Base-by-base conservation (phyloP, 2,113 vertebrate genomes). In the Cryptotis parvus region DNA sequence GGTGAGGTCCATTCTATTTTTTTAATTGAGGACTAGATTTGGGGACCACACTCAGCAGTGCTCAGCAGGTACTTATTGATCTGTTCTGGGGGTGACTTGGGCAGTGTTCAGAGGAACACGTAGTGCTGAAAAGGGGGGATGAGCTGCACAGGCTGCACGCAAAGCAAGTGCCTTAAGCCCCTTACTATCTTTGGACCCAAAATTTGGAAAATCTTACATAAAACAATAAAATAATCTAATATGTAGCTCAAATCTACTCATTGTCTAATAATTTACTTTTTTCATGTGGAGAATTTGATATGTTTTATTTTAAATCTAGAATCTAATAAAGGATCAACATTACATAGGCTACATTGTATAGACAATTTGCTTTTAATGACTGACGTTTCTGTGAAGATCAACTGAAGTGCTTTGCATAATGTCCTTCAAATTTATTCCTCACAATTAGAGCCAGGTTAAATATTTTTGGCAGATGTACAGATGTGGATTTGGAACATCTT, bases 281-380 rank as follows among this genome's bases (percentile, higher is more conserved):
- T 81, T 27, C 35, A 9, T 52, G 29, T 78, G 9, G 26, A 75
- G 5, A 16, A 69, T 43, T 82, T 41, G 29, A 61, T 63, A 37
- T 4, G 45, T 66, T 91, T 92, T 55, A 49, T 87, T 88, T 85
- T 61, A 73, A 89, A 86, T 69, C 9, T 11, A 41, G 43, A n/a
- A n/a, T 20, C 61, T 26, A 68, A 8, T 61, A 52, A 84, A 77
- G 22, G 27, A 41, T 83, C 9, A n/a, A 26, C 27, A 58, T 31
- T 77, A 26, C 24, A 61, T 26, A 27, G 29, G 43, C 22, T 61
- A 12, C 9, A 7, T 5, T 20, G 11, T 26, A 3, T 76, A 18
- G 22, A 78, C 27, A 35, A 39, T 73, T 80, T 43, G 63, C 43
- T 18, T 73, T 80, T 66, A 16, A 70, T 41, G 9, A 68, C 1